These are phyloP conservation scores for Pygocentrus nattereri DNA, from an alignment of 2,797 vertebrate species.

Conservation along the genomic window DNA sequence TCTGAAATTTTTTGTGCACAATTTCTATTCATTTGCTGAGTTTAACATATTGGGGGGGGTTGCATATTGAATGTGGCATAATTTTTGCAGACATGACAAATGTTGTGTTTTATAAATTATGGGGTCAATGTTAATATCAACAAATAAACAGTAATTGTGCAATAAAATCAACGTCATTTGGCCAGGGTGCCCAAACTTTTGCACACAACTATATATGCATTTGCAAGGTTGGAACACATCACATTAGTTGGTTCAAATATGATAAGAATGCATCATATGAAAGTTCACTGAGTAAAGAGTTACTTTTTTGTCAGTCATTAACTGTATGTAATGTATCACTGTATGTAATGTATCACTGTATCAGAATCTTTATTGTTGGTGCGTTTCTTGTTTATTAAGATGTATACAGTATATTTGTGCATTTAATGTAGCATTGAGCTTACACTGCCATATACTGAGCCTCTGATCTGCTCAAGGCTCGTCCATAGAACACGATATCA, in stretches of 20 bases:
- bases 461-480: neutral
- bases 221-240: neutral
- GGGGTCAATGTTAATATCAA: too few relatives aligned
- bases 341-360: neutral
- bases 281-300: neutral
- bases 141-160: too few relatives aligned
- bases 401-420: conserved; percentile 19
- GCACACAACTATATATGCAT: neutral
- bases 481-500: neutral
- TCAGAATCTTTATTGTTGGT: neutral
- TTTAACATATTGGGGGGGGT: too few relatives aligned
- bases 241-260: neutral
- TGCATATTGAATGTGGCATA: too few relatives aligned
- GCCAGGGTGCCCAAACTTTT: too few relatives aligned
- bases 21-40: too few relatives aligned
- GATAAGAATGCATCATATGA: neutral
- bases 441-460: conserved; percentile 72
- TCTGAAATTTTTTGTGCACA: too few relatives aligned
- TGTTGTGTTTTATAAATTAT: too few relatives aligned
- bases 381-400: neutral
- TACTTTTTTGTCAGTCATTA: too few relatives aligned
- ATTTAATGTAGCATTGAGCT: conserved; percentile 72
- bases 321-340: neutral
- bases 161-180: too few relatives aligned
- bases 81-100: too few relatives aligned